Evolutionary conservation across 2,888 invertebrate genomes (phyloP).

Genomic region (Alloplasta piceator): DNA sequence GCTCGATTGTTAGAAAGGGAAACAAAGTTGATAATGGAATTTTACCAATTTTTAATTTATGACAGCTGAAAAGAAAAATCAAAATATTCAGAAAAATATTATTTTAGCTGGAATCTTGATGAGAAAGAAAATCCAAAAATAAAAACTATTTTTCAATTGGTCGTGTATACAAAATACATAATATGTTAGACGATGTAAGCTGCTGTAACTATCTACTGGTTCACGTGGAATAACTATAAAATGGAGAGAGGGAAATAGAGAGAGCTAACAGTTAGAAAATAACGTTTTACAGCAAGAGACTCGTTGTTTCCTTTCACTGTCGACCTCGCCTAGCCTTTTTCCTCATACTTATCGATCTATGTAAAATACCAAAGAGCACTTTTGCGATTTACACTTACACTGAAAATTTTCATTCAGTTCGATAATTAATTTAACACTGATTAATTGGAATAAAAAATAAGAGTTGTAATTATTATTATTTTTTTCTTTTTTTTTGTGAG

Average conservation of each 20-base stretch:
- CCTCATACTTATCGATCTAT: conserved; percentile 39
- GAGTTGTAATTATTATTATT: conserved; percentile 13
- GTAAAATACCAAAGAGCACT: conserved; percentile 66
- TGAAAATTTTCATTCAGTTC: neutral
- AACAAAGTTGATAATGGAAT: too few relatives aligned
- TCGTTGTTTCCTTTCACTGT: conserved; percentile 76
- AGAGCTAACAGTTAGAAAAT: conserved; percentile 60
- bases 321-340: conserved; percentile 72
- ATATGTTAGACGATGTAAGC: conserved; percentile 19
- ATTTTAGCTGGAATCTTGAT: too few relatives aligned
- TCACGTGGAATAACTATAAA: conserved; percentile 26
- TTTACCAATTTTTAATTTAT: too few relatives aligned
- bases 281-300: conserved; percentile 36
- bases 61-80: too few relatives aligned
- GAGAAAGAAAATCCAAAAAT: neutral
- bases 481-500: too few relatives aligned
- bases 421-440: neutral
- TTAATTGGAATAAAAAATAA: neutral
- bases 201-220: conserved; percentile 55
- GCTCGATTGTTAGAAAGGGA: too few relatives aligned
- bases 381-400: conserved; percentile 29
- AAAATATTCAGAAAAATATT: too few relatives aligned
- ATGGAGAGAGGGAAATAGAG: conserved; percentile 6
- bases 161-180: neutral
- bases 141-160: neutral